phyloP scores from a whole-genome alignment of 2,888 invertebrate species.

The Acrobasis consociella region DNA sequence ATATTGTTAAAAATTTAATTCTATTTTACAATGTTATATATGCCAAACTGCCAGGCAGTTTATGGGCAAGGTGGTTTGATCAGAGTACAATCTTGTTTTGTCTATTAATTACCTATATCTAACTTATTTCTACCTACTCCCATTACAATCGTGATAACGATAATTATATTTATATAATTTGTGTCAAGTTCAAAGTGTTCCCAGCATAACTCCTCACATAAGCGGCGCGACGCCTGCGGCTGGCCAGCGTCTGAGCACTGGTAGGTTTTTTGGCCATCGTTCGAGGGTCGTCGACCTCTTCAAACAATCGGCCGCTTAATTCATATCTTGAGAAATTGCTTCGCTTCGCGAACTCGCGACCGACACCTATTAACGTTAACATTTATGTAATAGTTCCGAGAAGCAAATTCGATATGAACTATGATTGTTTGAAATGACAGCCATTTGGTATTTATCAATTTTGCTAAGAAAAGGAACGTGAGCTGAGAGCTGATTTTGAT shows the following conservation, averaged over 20 bases:
- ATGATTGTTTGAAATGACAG: not conserved
- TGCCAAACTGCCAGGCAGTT: no score
- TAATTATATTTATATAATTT: conserved; percentile 4
- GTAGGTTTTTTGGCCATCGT: conserved; percentile 57
- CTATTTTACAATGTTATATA: no score
- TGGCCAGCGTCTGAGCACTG: conserved; percentile 36
- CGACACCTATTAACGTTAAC: not conserved
- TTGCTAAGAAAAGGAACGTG: no score
- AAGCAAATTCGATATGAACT: not conserved
- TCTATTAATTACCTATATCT: no score
- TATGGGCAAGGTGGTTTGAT: no score
- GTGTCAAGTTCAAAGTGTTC: conserved; percentile 39
- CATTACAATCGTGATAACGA: no score
- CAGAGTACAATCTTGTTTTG: no score
- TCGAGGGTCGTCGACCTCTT: conserved; percentile 54
- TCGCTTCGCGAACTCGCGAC: not conserved
- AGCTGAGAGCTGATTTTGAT: no score
- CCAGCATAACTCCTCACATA: conserved; percentile 37
- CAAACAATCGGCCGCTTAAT: conserved; percentile 54
- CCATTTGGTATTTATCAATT: no score
- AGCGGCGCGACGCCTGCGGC: conserved; percentile 45
- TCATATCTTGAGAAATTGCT: conserved; percentile 21
- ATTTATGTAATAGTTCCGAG: not conserved
- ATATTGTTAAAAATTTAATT: not conserved
- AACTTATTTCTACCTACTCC: no score